phyloP scores from a whole-genome alignment of 2,888 invertebrate species.

The Rotaria magnacalcarata region DNA sequence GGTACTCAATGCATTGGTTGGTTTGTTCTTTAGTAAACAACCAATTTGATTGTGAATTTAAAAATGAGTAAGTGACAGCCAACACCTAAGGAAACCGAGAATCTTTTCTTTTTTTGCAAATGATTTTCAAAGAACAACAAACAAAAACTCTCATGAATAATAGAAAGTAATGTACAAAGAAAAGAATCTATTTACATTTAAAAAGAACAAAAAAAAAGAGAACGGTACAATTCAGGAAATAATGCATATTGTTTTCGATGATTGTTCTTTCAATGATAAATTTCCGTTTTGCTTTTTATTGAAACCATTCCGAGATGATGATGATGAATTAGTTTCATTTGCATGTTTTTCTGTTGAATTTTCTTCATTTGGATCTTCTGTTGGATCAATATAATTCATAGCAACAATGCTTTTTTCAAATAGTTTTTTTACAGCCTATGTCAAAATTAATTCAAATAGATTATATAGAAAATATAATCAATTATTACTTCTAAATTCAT shows the following conservation, averaged over 20 bases:
- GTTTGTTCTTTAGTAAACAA: too few relatives aligned
- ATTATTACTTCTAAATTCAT: neutral
- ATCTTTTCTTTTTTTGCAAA: neutral
- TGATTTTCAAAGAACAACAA: neutral
- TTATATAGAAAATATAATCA: neutral
- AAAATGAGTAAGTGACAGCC: too few relatives aligned
- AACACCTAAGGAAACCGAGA: too few relatives aligned
- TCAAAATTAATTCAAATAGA: neutral
- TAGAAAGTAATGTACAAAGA: conserved; percentile 4
- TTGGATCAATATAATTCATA: neutral
- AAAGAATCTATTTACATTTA: neutral
- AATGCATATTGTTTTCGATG: neutral
- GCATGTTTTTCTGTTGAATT: neutral
- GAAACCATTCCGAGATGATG: neutral
- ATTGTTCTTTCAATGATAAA: neutral
- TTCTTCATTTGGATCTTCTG: neutral
- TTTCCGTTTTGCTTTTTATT: neutral
- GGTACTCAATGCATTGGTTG: too few relatives aligned
- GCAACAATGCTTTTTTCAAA: neutral
- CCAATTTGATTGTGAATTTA: too few relatives aligned
- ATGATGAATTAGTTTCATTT: neutral
- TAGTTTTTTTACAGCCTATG: neutral
- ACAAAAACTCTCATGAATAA: conserved; percentile 13
- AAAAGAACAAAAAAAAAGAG: neutral
- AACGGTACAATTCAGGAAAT: neutral